Base-by-base conservation (phyloP, 2,113 vertebrate species). In the Rhinoptilus africanus region DNA sequence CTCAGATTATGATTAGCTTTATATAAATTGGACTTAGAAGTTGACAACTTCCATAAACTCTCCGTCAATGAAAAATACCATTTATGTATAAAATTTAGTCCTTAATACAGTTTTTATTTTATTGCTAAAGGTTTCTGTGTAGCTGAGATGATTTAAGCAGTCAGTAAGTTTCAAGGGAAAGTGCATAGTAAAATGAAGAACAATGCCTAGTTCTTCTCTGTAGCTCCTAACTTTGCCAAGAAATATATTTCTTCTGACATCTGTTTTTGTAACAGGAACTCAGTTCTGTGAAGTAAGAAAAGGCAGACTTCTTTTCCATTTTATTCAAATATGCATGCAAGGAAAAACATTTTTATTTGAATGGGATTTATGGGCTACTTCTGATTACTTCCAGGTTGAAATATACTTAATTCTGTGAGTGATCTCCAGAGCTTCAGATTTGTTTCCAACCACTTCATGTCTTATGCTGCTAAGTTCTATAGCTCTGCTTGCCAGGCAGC, bases 81-180 rank as follows among this genome's bases (percentile, higher is more conserved):
- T 82, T 97, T 98, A 95, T 86, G 83, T 93, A 79, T 96, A 97
- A 95, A 98, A 98, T 98, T 96, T 97, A 98, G 93, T 96, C 88
- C 73, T 97, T 98, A 98, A 97, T 97, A 97, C 48, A 90, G 88
- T 96, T 97, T 97, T 98, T 97, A 96, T 98, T 98, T 97, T 97
- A 98, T 93, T 97, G 89, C 87, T 94, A 95, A 97, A 96, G 62
- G 63, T 73, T 97, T 97, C 94, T 82, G 48, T 30, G 2, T 92
- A 89, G 88, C 69, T 96, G 47, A 86, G 83, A 95, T 98, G 96
- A 98, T 97, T 98, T 98, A 98, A 97, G 47, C 77, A 96, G 92
- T 97, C 93, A 92, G 85, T 88, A 95, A 97, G 91, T 97, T 97
- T 96, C 89, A 91, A 94, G 89, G 69, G 43, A 97, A 97, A 93